Evolutionary conservation across 2,888 invertebrate genomes (phyloP).

Genomic region (Papilio demoleus): DNA sequence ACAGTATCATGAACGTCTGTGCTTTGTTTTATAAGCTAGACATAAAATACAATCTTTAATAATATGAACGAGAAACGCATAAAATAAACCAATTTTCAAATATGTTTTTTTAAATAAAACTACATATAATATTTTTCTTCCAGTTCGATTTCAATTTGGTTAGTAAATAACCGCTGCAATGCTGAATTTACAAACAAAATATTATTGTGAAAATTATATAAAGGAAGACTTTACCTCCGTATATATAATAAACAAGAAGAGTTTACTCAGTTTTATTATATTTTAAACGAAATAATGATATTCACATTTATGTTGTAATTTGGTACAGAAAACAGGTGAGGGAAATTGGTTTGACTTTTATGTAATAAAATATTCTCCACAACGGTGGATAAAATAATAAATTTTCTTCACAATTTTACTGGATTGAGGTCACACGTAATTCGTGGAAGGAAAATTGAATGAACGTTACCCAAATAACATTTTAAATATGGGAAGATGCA

Average conservation of each 20-base stretch:
- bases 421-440: conserved; percentile 20
- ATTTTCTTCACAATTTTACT: conserved; percentile 24
- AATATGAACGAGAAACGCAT: no score
- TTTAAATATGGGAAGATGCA: conserved; percentile 19
- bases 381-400: conserved; percentile 20
- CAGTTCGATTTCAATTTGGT: no score
- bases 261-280: background rate
- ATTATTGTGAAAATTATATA: no score
- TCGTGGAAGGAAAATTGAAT: conserved; percentile 19
- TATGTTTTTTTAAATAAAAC: no score
- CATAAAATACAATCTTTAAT: no score
- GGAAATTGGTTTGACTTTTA: conserved; percentile 24
- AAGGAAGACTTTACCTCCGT: no score
- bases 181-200: no score
- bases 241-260: background rate
- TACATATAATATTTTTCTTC: no score
- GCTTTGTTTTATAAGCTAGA: no score
- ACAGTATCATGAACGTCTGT: no score
- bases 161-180: no score
- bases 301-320: conserved; percentile 21
- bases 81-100: no score
- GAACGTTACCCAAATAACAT: conserved; percentile 21
- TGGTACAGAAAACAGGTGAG: conserved; percentile 22
- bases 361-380: conserved; percentile 18
- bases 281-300: conserved; percentile 23